Evolutionary conservation across 2,113 vertebrate genomes (phyloP).

Genomic region (Lampris incognitus): DNA sequence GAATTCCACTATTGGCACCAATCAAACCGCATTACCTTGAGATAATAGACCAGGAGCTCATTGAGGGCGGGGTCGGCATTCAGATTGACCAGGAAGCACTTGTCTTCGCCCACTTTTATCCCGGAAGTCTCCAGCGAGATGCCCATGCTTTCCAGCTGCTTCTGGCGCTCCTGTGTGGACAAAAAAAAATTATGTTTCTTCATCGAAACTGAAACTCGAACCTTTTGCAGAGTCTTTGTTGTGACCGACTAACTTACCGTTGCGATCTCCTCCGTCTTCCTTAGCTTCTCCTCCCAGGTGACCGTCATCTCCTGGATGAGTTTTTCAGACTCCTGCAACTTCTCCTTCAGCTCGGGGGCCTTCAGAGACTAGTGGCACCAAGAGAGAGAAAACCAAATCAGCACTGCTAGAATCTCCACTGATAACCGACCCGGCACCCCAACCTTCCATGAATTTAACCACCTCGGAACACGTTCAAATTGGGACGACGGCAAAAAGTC

Average conservation of each 20-base stretch:
- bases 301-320: conserved; percentile 96
- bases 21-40: conserved; percentile 86
- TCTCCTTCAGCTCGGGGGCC: conserved; percentile 96
- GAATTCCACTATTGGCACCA: too few relatives aligned
- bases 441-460: background rate
- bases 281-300: conserved; percentile 98
- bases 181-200: conserved; percentile 5
- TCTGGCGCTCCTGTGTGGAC: conserved; percentile 90
- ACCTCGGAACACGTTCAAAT: background rate
- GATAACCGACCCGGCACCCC: background rate
- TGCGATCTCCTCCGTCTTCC: conserved; percentile 98
- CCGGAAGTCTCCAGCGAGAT: conserved; percentile 97
- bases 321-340: conserved; percentile 97
- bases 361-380: conserved; percentile 90
- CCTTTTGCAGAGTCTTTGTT: background rate
- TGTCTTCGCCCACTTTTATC: conserved; percentile 98
- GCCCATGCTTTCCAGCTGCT: conserved; percentile 98
- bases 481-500: too few relatives aligned
- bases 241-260: conserved; percentile 82
- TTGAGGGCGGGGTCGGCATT: conserved; percentile 98
- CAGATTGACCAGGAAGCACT: conserved; percentile 96
- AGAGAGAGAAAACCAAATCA: background rate
- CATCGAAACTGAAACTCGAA: background rate
- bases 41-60: conserved; percentile 96
- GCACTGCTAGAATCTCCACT: background rate